These are phyloP conservation scores for Epinotia nisella DNA, from an alignment of 2,888 invertebrate species.

Conservation along the genomic window DNA sequence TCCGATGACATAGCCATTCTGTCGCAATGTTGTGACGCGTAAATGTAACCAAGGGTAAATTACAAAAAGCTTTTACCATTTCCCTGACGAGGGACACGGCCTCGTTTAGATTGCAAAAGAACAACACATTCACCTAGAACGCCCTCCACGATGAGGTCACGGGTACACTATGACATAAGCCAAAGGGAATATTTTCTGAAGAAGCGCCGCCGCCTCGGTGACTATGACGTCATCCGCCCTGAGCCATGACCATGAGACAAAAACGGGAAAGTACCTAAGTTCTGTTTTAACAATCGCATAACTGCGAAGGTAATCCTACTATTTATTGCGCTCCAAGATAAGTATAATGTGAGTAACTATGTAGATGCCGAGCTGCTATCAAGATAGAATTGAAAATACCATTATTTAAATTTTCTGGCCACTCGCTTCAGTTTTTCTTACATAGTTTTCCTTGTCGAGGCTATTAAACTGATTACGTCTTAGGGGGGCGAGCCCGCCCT, in stretches of 20 bases:
- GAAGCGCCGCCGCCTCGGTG: constrained; percentile 23
- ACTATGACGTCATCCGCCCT: constrained; percentile 36
- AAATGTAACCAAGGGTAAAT: constrained; percentile 58
- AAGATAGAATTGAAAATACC: constrained; percentile 48
- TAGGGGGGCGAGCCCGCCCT: constrained; percentile 60
- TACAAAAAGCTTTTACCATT: constrained; percentile 69
- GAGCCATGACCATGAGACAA: neutral
- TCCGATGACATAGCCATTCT: constrained; percentile 53
- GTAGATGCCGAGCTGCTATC: neutral
- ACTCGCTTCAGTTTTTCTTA: constrained; percentile 38
- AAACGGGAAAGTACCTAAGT: constrained; percentile 5
- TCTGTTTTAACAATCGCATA: constrained; percentile 6
- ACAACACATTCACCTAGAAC: constrained; percentile 61
- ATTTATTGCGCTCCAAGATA: neutral
- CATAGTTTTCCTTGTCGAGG: constrained; percentile 61
- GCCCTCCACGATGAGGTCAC: constrained; percentile 61
- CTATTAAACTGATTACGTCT: constrained; percentile 70
- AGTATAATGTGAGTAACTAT: neutral
- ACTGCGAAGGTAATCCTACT: neutral
- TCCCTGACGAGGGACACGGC: constrained; percentile 63
- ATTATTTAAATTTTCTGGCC: constrained; percentile 16
- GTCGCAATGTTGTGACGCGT: constrained; percentile 59
- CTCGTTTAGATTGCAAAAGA: constrained; percentile 66
- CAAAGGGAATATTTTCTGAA: constrained; percentile 46
- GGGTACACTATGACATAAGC: constrained; percentile 52